Evolutionary conservation across 2,797 vertebrate species (phyloP).

Genomic region (Platalea minor): DNA sequence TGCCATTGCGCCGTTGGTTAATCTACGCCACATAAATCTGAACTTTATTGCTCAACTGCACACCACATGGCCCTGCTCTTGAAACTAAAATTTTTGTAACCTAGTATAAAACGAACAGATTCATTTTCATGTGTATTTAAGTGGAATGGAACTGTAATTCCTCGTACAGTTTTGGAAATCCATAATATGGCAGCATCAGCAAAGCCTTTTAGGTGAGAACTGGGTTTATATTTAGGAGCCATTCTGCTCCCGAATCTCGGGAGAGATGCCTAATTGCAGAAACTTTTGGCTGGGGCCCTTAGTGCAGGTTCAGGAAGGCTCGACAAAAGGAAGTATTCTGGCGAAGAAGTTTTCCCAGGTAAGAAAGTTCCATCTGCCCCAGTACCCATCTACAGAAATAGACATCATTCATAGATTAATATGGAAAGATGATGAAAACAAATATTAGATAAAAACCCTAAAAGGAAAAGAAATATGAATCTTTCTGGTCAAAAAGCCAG

Average conservation of each 20-base stretch:
- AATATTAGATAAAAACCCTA: not conserved
- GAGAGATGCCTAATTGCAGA: not conserved
- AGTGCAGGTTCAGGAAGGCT: not conserved
- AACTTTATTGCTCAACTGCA: not conserved
- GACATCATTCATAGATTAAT: not conserved
- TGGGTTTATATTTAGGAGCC: not conserved
- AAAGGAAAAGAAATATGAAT: not conserved
- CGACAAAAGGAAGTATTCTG: not conserved
- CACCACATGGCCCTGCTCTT: not conserved
- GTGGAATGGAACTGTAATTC: not conserved
- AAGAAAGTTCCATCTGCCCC: not conserved
- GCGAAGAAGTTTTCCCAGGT: not conserved
- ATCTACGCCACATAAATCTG: not conserved
- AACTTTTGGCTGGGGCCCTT: not conserved
- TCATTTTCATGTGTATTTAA: not conserved
- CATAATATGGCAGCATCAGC: not conserved
- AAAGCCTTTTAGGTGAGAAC: not conserved
- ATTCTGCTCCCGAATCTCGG: rapidly evolving
- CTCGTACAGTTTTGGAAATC: not conserved
- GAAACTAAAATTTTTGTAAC: not conserved
- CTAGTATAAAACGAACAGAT: not conserved
- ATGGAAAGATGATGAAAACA: not conserved
- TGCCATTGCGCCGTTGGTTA: not conserved
- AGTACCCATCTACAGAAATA: not conserved
- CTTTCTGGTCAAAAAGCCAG: not conserved